Conservation (phyloP, 92 coral and sea anemone genomes). For the Epizoanthus fatuus region DNA sequence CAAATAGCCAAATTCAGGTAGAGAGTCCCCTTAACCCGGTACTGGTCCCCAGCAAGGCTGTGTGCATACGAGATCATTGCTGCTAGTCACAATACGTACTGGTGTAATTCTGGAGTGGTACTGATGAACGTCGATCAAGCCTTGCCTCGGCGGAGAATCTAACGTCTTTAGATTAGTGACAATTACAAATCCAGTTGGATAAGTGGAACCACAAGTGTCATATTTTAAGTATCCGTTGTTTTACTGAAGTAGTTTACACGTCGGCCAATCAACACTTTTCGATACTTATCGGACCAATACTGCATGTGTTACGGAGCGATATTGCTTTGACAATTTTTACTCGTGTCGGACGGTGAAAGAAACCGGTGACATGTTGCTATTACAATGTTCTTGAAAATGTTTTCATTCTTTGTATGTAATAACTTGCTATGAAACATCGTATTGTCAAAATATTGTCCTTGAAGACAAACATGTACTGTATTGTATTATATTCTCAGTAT, state of each 20-base stretch:
- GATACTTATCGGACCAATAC: not conserved
- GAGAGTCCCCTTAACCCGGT: not conserved
- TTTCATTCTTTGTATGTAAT: constrained; percentile 11
- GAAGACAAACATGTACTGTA: not conserved
- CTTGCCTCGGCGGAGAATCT: too few species aligned
- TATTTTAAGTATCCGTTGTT: too few species aligned
- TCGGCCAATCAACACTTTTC: too few species aligned
- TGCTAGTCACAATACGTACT: not conserved
- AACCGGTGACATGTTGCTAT: not conserved
- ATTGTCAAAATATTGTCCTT: not conserved
- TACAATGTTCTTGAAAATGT: constrained; percentile 4
- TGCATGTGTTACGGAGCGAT: not conserved
- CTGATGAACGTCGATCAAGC: too few species aligned
- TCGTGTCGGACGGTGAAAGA: not conserved
- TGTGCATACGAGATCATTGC: not conserved
- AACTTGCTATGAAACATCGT: not conserved
- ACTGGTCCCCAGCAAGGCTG: not conserved
- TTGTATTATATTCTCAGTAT: too few species aligned
- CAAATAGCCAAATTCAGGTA: not conserved
- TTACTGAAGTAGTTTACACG: too few species aligned
- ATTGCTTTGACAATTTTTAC: constrained; percentile 4
- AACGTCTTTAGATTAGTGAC: too few species aligned
- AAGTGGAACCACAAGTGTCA: too few species aligned
- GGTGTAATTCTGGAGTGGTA: too few species aligned
- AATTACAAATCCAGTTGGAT: too few species aligned